Evolutionary conservation across 2,113 vertebrate species (phyloP).

Genomic region (Petromus typicus): DNA sequence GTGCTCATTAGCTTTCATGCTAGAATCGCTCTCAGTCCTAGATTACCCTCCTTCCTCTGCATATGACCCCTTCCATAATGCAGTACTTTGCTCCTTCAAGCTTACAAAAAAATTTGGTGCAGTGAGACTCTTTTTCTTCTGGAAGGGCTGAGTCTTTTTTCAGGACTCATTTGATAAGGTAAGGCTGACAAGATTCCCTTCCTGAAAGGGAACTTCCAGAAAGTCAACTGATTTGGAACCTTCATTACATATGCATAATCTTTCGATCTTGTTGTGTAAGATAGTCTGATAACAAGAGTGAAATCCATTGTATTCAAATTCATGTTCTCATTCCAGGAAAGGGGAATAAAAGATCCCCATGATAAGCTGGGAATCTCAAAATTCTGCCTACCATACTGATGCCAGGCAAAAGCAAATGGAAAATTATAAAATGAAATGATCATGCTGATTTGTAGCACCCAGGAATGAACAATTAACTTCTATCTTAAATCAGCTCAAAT

Average conservation of each 20-base stretch:
- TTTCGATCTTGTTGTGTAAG: not conserved
- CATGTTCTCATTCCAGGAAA: not conserved
- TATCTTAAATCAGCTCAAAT: constrained; percentile 16
- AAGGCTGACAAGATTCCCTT: not conserved
- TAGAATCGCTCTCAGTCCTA: not conserved
- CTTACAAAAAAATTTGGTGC: not conserved
- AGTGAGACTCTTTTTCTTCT: not conserved
- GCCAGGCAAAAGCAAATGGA: not conserved
- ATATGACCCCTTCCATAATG: not conserved
- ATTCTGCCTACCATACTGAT: not conserved
- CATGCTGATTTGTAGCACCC: not conserved
- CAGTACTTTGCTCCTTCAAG: not conserved
- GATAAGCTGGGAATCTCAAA: not conserved
- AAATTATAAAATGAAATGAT: not conserved
- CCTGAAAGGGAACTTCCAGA: not conserved
- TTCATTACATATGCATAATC: not conserved
- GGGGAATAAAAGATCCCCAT: too few species aligned
- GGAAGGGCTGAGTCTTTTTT: not conserved
- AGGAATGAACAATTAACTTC: constrained; percentile 11
- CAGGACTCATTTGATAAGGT: not conserved
- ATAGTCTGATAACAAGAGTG: not conserved
- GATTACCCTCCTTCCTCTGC: not conserved
- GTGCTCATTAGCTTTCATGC: not conserved
- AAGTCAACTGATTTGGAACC: not conserved
- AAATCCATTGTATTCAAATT: not conserved